phyloP scores from a whole-genome alignment of 1,140 invertebrate genomes.

The Pararge aegeria region DNA sequence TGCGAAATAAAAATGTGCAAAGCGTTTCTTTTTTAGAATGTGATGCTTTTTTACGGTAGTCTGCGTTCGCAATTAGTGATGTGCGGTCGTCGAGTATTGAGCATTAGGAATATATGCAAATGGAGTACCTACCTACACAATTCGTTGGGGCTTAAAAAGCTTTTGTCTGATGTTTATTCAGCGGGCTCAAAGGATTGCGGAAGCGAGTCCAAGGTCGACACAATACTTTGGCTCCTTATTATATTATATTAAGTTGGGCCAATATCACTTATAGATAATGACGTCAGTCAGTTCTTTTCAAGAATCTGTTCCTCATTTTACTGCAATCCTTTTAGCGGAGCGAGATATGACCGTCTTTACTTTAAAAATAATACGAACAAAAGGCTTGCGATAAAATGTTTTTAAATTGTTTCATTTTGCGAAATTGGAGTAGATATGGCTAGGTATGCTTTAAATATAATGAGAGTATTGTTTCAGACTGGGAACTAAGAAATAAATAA shows the following conservation, averaged over 20 bases:
- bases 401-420: constrained; percentile 52
- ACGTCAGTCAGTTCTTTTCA: constrained; percentile 38
- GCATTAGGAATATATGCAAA: constrained; percentile 70
- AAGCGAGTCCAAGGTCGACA: constrained; percentile 54
- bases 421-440: constrained; percentile 35
- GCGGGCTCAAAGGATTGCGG: constrained; percentile 42
- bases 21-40: constrained; percentile 74
- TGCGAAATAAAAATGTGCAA: constrained; percentile 78
- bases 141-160: constrained; percentile 37
- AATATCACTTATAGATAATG: constrained; percentile 39
- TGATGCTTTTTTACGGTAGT: constrained; percentile 77
- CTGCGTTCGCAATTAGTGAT: constrained; percentile 78
- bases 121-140: constrained; percentile 29
- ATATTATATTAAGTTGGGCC: constrained; percentile 31
- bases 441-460: constrained; percentile 45
- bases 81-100: constrained; percentile 65
- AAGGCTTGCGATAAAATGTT: constrained; percentile 50
- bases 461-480: constrained; percentile 39
- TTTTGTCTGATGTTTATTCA: constrained; percentile 41
- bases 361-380: constrained; percentile 47
- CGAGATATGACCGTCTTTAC: constrained; percentile 48
- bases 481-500: constrained; percentile 29
- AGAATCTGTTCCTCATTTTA: constrained; percentile 46
- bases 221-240: constrained; percentile 32
- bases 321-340: constrained; percentile 59